Evolutionary conservation across 2,797 vertebrate species (phyloP), one percentile per base, ranked within the genome.

Genomic region (Macropus fuliginosus): DNA sequence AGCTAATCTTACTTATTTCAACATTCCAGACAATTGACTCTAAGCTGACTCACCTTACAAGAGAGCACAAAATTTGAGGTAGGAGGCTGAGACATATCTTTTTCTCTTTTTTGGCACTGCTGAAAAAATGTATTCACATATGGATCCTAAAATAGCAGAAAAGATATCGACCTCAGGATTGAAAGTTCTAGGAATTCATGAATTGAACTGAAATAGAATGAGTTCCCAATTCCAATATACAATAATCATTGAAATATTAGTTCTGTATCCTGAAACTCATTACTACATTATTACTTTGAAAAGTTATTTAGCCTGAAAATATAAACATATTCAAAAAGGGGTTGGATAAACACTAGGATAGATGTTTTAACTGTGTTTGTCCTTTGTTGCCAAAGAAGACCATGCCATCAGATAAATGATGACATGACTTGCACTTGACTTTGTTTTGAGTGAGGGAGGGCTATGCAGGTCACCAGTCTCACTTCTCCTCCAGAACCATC

Each of bases 101-200:
- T 98, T 98, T 99, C 99, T 98, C 99, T 99, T 98, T 99, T 99
- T 98, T 99, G 99, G 99, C 99, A 99, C 98, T 99, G 99, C 98
- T 99, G 99, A 98, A 99, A 99, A 99, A 99, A 99, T 93, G 99
- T 98, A 95, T 99, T 99, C 98, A 99, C 99, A 98, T 99, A 99
- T 94, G 99, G 99, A 98, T 99, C 99, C 99, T 99, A 98, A 97
- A 98, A 98, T 0, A 91, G 94, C 91, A 98, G 98, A 97, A 92
- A 54, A 52, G 92, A 87, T 46, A 50, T 11, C 0, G 9, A 12
- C 74, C 8, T 87, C 40, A 46, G 0, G 46, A 50, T 50, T 87
- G 8, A 46, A 50, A 87, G 13, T 87, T 87, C 40, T 50, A 50
- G 18, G 74, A 50, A 50, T 87, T 87, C 24, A 87, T 50, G 8